Base-by-base conservation (phyloP, 2,888 invertebrate genomes). In the Hypercompe scribonia region DNA sequence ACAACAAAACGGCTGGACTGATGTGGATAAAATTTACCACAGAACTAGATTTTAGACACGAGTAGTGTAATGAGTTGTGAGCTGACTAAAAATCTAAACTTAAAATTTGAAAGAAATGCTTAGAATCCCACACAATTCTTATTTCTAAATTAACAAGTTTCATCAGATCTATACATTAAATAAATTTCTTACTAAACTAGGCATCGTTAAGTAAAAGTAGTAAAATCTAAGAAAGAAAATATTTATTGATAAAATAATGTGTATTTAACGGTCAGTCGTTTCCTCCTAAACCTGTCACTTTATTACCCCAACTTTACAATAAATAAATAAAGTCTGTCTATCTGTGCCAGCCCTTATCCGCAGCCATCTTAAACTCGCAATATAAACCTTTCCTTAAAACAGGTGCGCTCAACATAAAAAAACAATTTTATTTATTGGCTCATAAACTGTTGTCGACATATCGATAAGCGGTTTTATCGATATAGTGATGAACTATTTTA, bases 401-500 rank as follows among this genome's bases (percentile, higher is more conserved):
- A 77, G 73, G 77, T 75, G 79, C 75, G 72, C 77, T 78, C 75
- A 84, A 83, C 82, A 79, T 83, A 76, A 81, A 84, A 74, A 46
- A 75, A 65, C 34, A 64, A 65, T 21, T 67, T 72, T 66, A 58
- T 65, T 61, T 61, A 61, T 61, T 61, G 18, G 18, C 33, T 64
- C 58, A 61, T 65, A 39, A 68, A 68, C 34, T 50, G 54, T 68
- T 34, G 54, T 50, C 33, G 33, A 34, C n/a, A 67, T 65, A 68
- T 72, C 68, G 58, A 72, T 68, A 69, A 81, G 77, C 73, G 70
- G 76, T 80, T 39, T 81, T 67, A 76, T 78, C 78, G 80, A 78
- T 77, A 75, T 81, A 80, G 81, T 79, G 83, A 83, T 77, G 65
- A 82, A 77, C 77, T 68, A 75, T 79, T 83, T 80, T 76, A 72